Conservation (phyloP, 2,888 invertebrate genomes). For the Operophtera brumata region DNA sequence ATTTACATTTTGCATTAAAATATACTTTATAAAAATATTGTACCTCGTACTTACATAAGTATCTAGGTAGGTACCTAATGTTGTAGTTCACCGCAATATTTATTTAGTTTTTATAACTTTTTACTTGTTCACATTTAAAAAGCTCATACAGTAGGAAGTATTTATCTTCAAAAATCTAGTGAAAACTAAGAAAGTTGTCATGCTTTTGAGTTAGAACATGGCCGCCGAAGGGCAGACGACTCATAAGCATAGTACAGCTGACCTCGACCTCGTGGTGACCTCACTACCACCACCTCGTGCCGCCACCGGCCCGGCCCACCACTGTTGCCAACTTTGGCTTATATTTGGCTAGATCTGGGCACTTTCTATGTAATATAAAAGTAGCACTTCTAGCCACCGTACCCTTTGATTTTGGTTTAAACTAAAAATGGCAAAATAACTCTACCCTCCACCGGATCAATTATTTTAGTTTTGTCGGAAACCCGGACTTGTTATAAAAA, state of each 20-base stretch:
- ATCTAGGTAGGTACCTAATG: no score
- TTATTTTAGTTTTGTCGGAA: no score
- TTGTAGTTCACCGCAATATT: no score
- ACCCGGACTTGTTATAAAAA: no score
- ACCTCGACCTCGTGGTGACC: constrained; percentile 50
- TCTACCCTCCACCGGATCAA: no score
- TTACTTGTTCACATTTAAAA: no score
- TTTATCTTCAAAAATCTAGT: constrained; percentile 9
- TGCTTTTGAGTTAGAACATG: constrained; percentile 30
- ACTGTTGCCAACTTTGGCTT: constrained; percentile 32
- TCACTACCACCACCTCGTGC: constrained; percentile 39
- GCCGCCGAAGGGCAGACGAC: constrained; percentile 35
- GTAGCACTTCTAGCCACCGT: background rate
- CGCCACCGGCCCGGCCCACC: constrained; percentile 40
- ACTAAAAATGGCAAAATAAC: no score
- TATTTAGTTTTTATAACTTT: no score
- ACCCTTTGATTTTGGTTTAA: background rate
- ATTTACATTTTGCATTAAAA: no score
- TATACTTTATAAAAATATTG: no score
- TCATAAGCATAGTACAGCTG: constrained; percentile 39
- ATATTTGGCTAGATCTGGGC: constrained; percentile 1
- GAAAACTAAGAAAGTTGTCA: constrained; percentile 29
- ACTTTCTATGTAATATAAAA: background rate
- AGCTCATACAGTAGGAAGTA: background rate
- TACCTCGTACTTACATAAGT: no score